Evolutionary conservation across 2,888 invertebrate species (phyloP).

Genomic region (Crepidodera aurea): DNA sequence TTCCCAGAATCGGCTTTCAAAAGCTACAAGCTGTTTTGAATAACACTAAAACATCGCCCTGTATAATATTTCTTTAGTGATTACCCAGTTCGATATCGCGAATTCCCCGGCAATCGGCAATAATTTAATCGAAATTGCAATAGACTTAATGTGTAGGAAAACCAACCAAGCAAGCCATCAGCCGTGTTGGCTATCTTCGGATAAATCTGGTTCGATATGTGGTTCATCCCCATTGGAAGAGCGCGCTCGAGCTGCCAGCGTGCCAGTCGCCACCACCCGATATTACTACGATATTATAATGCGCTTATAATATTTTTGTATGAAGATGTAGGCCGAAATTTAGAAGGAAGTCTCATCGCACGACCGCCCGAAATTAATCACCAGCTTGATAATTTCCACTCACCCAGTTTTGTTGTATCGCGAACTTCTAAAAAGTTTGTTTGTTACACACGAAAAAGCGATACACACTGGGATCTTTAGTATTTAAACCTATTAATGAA

Average conservation of each 20-base stretch:
- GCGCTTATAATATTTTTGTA: constrained; percentile 31
- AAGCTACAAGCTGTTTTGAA: no score
- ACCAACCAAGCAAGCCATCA: background rate
- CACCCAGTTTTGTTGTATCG: no score
- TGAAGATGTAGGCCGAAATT: constrained; percentile 14
- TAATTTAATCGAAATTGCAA: background rate
- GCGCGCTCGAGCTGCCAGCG: constrained; percentile 33
- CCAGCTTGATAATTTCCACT: no score
- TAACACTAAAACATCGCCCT: no score
- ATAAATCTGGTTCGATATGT: constrained; percentile 55
- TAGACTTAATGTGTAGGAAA: background rate
- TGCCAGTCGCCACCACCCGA: constrained; percentile 48
- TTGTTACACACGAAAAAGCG: no score
- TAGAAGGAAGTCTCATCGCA: background rate
- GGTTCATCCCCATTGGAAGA: constrained; percentile 49
- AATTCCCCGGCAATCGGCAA: background rate
- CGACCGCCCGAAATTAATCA: background rate
- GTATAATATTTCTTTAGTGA: background rate
- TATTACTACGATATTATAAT: constrained; percentile 38
- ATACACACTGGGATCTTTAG: no score
- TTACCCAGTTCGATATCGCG: background rate
- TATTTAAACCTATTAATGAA: no score
- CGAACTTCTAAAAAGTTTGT: no score
- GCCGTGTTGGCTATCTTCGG: constrained; percentile 46
- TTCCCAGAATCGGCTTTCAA: no score